A percentile compares a stretch with the other conserved stretches of the same genome.
phyloP scores from a whole-genome alignment of 2,888 invertebrate species.

The Mimachlamys varia region DNA sequence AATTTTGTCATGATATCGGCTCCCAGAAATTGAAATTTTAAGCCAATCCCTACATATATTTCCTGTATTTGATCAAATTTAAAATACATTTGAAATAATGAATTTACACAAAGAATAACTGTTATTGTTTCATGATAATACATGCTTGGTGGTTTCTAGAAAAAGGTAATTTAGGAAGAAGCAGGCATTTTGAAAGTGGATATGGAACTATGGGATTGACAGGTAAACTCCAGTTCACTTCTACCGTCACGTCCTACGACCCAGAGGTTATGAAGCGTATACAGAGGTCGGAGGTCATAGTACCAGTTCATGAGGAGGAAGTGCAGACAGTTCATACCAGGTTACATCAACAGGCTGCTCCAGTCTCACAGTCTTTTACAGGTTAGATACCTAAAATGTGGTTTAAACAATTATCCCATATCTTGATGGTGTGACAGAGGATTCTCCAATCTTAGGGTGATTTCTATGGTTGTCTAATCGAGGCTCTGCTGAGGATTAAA shows the following conservation, averaged over 20 bases:
- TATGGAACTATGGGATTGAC: constrained; percentile 27
- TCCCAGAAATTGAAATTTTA: too few species aligned
- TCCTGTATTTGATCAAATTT: too few species aligned
- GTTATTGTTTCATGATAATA: background rate
- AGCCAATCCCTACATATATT: too few species aligned
- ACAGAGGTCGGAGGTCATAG: background rate
- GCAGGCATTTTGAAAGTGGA: background rate
- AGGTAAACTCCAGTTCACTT: background rate
- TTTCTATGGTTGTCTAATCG: too few species aligned
- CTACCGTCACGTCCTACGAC: background rate
- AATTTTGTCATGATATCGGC: too few species aligned
- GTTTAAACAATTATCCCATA: too few species aligned
- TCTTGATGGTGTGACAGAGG: too few species aligned
- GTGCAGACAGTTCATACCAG: background rate
- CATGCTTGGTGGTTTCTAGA: background rate
- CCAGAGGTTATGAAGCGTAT: background rate
- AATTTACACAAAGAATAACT: too few species aligned
- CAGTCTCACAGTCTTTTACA: background rate
- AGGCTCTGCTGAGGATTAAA: too few species aligned
- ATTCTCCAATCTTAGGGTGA: too few species aligned
- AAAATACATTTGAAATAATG: too few species aligned
- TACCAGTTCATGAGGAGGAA: background rate
- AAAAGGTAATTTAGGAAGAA: background rate
- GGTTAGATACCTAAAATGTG: background rate
- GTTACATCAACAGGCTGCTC: background rate